Evolutionary conservation across 2,797 vertebrate species (phyloP).

Genomic region (Xiphophorus birchmanni): DNA sequence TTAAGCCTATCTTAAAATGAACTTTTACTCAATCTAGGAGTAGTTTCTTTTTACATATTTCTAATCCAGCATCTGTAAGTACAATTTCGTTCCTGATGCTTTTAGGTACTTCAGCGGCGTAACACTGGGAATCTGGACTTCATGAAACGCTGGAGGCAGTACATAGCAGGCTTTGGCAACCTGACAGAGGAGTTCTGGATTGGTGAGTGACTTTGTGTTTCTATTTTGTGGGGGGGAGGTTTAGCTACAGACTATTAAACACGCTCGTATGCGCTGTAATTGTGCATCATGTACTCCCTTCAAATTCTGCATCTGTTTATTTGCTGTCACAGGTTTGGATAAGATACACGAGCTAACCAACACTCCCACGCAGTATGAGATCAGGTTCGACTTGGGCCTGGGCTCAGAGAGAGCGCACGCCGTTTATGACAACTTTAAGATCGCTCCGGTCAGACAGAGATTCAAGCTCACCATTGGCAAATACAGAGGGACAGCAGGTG

Average conservation of each 20-base stretch:
- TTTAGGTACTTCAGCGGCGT: slow-evolving; percentile 88
- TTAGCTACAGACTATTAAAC: slow-evolving; percentile 26
- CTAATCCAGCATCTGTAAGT: slow-evolving; percentile 22
- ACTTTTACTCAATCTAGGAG: neutral
- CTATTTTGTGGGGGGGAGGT: neutral
- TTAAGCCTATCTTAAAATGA: neutral
- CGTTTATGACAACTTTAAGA: slow-evolving; percentile 84
- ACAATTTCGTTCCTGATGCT: slow-evolving; percentile 16
- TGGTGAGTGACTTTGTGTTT: slow-evolving; percentile 71
- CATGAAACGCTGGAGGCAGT: slow-evolving; percentile 89
- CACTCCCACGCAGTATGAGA: slow-evolving; percentile 80
- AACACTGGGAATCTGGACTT: slow-evolving; percentile 88
- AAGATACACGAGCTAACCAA: slow-evolving; percentile 88
- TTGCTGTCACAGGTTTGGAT: slow-evolving; percentile 82
- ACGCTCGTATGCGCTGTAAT: slow-evolving; percentile 4
- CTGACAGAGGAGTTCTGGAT: slow-evolving; percentile 90
- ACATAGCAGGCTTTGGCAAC: slow-evolving; percentile 89
- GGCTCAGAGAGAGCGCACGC: slow-evolving; percentile 83
- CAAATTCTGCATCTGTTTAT: slow-evolving; percentile 10
- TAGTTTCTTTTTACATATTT: neutral
- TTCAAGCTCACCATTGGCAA: slow-evolving; percentile 85
- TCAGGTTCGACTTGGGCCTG: slow-evolving; percentile 83
- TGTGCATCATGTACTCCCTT: slow-evolving; percentile 13
- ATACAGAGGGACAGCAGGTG: slow-evolving; percentile 88
- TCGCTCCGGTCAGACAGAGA: slow-evolving; percentile 85